Conservation (phyloP, 2,113 vertebrate species). For the Cairina moschata region DNA sequence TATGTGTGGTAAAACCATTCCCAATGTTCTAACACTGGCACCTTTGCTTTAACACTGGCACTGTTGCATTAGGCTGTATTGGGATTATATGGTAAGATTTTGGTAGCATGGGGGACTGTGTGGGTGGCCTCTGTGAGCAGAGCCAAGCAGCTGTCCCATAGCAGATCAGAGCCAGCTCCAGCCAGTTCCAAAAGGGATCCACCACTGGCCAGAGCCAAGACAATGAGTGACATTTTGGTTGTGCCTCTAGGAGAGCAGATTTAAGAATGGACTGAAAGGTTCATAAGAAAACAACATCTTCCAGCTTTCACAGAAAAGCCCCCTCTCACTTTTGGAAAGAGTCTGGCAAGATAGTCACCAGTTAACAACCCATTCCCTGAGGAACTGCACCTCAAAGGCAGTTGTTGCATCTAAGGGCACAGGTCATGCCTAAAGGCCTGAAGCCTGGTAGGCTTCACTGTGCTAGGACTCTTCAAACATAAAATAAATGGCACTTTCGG, state of each 20-base stretch:
- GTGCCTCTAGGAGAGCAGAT: too few species aligned
- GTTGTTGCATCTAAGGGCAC: neutral
- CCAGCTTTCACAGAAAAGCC: neutral
- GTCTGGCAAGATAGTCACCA: neutral
- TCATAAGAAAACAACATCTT: neutral
- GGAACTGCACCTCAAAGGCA: neutral
- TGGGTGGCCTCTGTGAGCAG: too few species aligned
- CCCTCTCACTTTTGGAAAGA: neutral
- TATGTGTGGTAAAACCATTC: neutral
- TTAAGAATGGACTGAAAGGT: neutral
- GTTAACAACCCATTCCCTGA: neutral
- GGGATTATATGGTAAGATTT: too few species aligned
- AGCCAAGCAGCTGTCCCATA: too few species aligned
- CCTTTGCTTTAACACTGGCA: neutral
- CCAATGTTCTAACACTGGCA: neutral
- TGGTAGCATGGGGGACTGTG: too few species aligned
- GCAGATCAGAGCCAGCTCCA: too few species aligned
- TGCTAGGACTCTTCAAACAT: neutral
- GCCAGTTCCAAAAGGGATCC: too few species aligned
- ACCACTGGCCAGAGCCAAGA: too few species aligned
- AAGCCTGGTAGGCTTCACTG: neutral
- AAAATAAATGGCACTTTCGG: neutral
- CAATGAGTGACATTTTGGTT: too few species aligned
- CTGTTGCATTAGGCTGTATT: too few species aligned
- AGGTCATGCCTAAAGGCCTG: neutral